Conservation (phyloP, 23 tunicate species). For the Ascidia mentula region DNA sequence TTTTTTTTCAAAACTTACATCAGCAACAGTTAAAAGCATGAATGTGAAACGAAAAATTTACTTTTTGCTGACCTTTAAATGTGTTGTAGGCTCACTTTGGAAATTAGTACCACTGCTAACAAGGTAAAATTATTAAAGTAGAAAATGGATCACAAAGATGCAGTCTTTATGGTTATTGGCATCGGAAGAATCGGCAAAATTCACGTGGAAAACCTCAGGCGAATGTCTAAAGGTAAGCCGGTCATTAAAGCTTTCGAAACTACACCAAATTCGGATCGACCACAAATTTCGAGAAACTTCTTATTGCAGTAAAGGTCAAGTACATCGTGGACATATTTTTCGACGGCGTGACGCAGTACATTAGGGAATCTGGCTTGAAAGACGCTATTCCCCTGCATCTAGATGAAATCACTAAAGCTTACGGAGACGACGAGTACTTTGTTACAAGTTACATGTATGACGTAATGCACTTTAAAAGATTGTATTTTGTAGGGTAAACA, state of each 20-base stretch:
- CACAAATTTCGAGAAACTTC: not conserved
- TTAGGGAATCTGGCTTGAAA: constrained; percentile 8
- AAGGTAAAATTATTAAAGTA: too few relatives aligned
- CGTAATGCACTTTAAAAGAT: too few relatives aligned
- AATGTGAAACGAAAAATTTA: too few relatives aligned
- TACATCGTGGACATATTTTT: constrained; percentile 33
- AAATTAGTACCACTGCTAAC: too few relatives aligned
- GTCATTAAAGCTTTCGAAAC: not conserved
- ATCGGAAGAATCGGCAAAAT: constrained; percentile 54
- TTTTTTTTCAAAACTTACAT: too few relatives aligned
- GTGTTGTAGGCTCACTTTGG: too few relatives aligned
- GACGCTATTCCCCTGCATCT: constrained; percentile 18
- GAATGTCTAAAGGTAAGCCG: constrained; percentile 33
- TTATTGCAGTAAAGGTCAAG: constrained; percentile 21
- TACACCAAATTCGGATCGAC: not conserved
- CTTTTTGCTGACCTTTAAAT: too few relatives aligned
- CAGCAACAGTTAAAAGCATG: too few relatives aligned
- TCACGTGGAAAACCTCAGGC: constrained; percentile 26
- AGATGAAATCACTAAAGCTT: constrained; percentile 33
- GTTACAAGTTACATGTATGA: too few relatives aligned
- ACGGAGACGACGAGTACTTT: constrained; percentile 25
- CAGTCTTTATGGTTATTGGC: constrained; percentile 34
- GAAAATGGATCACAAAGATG: not conserved
- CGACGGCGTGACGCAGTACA: constrained; percentile 23
- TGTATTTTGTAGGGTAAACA: constrained; percentile 21